Base-by-base conservation (phyloP, 2,113 vertebrate species). In the Dinomys branickii region DNA sequence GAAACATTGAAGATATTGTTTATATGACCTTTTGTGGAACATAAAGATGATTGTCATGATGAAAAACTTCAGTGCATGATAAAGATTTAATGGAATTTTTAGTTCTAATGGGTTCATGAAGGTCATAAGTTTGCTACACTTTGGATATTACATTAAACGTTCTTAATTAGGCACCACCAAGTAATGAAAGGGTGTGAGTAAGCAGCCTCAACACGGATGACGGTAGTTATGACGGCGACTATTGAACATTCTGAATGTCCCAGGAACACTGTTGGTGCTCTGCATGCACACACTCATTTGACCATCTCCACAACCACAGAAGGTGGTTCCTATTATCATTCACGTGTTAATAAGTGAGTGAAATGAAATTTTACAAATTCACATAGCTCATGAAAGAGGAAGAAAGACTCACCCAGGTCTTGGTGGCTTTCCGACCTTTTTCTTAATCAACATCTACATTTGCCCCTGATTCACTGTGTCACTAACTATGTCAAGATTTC, bases 1-100 rank as follows among this genome's bases (percentile, higher is more conserved):
- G n/a, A 83, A 97, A 95, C 78, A 91, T 59, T 73, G n/a, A 95
- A 95, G 59, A 67, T 87, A 5, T 13, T 81, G 24, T 90, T 96
- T 47, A 61, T 88, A 59, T 59, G 71, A 75, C 52, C n/a, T 97
- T 92, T 93, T 61, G 63, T 77, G 52, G 30, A 85, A 77, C n/a
- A 88, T 56, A 91, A 94, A 94, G 33, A 90, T 52, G 9, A 81
- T 30, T 83, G 14, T 26, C 90, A 56, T 54, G 54, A 80, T 87
- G 41, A 87, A 75, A 96, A 84, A 69, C 41, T 41, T 67, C 26
- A 88, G 7, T 67, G 16, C 50, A 38, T 90, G 88, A 84, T 85
- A 69, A 84, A 10, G 58, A 26, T 93, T 96, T 92, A 91, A 69
- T 14, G 35, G 50, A 71, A 14, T 56, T 78, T 50, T 90, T 41